Evolutionary conservation across 2,113 vertebrate genomes (phyloP).

Genomic region (Nothobranchius kuhntae): DNA sequence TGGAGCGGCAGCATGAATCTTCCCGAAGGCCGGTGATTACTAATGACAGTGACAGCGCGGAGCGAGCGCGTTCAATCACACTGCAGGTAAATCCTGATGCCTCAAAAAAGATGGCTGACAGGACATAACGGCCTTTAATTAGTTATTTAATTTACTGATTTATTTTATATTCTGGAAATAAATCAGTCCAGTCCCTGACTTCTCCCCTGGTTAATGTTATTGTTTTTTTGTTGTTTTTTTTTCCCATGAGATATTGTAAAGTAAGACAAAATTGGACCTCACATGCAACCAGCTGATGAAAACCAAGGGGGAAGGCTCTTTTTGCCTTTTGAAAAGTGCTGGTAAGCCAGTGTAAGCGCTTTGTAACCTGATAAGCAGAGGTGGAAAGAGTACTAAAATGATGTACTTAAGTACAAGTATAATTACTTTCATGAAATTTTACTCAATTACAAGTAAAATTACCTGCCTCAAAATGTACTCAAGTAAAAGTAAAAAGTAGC

Average conservation of each 20-base stretch:
- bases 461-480: too few species aligned
- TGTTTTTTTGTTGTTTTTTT: too few species aligned
- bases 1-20: conserved; percentile 57
- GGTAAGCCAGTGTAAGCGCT: too few species aligned
- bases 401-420: too few species aligned
- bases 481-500: too few species aligned
- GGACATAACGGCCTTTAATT: conserved; percentile 30
- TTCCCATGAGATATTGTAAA: conserved; percentile 41
- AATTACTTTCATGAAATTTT: too few species aligned
- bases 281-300: background rate
- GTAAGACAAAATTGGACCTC: conserved; percentile 40
- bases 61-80: conserved; percentile 42
- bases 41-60: conserved; percentile 47
- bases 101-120: conserved; percentile 13
- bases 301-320: background rate
- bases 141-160: background rate
- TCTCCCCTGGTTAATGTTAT: conserved; percentile 28
- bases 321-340: background rate
- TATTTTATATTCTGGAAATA: conserved; percentile 29
- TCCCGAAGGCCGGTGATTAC: conserved; percentile 61
- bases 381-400: too few species aligned
- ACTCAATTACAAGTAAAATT: too few species aligned
- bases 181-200: conserved; percentile 52
- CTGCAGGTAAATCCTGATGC: conserved; percentile 45
- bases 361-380: too few species aligned